phyloP scores from a whole-genome alignment of 2,113 vertebrate species.

The Sinosuthora webbiana region DNA sequence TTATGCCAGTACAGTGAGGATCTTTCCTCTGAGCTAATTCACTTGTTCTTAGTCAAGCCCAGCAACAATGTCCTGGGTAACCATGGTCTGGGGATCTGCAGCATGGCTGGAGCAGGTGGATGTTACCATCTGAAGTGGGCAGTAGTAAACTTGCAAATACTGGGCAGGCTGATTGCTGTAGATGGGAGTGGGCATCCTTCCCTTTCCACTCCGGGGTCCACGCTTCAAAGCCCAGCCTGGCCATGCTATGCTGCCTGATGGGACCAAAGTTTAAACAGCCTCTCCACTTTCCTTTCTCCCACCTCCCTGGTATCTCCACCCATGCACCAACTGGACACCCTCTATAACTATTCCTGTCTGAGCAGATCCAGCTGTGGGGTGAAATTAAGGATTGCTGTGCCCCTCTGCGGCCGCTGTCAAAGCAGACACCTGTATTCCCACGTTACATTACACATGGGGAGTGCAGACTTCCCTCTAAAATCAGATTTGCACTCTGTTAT shows the following conservation, averaged over 20 bases:
- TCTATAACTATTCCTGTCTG: neutral
- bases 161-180: neutral
- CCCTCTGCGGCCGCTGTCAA: neutral
- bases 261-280: neutral
- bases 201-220: neutral
- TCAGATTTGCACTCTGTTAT: neutral
- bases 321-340: fast-evolving
- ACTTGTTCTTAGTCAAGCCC: neutral
- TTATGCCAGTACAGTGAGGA: neutral
- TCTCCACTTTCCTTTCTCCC: neutral
- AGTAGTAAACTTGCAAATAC: neutral
- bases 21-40: neutral
- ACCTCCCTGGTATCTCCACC: neutral
- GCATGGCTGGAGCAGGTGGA: neutral
- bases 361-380: neutral
- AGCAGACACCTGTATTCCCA: fast-evolving
- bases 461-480: neutral
- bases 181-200: neutral
- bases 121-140: neutral
- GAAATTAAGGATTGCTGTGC: neutral
- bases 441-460: fast-evolving
- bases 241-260: neutral
- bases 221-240: neutral
- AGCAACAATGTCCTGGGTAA: neutral
- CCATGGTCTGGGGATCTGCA: neutral